Conservation (phyloP, 2,888 invertebrate species). For the Argyresthia albistria region DNA sequence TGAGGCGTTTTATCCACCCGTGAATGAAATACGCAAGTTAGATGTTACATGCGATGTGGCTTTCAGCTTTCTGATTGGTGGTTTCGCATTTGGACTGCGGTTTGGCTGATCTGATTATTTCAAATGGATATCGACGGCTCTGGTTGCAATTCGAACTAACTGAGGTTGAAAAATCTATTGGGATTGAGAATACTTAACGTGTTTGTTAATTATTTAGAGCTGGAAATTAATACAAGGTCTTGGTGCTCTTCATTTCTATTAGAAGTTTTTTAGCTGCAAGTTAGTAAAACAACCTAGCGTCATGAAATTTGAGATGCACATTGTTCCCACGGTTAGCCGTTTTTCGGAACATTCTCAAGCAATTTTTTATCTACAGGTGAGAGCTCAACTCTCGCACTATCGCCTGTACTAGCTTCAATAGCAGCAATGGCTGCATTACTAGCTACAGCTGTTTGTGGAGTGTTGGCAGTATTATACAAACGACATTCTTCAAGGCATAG, state of each 20-base stretch:
- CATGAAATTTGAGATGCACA: too few species aligned
- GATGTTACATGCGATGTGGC: not conserved
- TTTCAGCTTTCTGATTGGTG: not conserved
- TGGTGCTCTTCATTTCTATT: too few species aligned
- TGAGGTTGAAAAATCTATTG: too few species aligned
- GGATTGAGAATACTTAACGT: too few species aligned
- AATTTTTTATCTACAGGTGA: slow-evolving; percentile 58
- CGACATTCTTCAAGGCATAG: slow-evolving; percentile 69
- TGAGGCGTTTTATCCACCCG: too few species aligned
- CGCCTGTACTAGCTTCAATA: slow-evolving; percentile 82
- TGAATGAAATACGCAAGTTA: not conserved
- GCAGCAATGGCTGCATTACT: slow-evolving; percentile 83
- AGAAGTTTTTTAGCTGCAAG: too few species aligned
- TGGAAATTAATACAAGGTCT: too few species aligned
- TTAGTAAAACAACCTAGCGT: too few species aligned
- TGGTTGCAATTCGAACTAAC: not conserved
- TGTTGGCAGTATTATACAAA: slow-evolving; percentile 81
- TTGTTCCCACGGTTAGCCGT: too few species aligned
- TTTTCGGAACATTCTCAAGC: too few species aligned
- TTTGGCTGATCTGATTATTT: not conserved
- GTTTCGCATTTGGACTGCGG: not conserved
- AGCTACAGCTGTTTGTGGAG: slow-evolving; percentile 83
- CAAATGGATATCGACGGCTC: not conserved
- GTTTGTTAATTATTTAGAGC: too few species aligned
- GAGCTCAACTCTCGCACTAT: slow-evolving; percentile 76